A percentile compares a stretch with the other conserved stretches of the same genome.
Conservation (phyloP, 2,797 vertebrate genomes). For the Peromyscus aztecus region DNA sequence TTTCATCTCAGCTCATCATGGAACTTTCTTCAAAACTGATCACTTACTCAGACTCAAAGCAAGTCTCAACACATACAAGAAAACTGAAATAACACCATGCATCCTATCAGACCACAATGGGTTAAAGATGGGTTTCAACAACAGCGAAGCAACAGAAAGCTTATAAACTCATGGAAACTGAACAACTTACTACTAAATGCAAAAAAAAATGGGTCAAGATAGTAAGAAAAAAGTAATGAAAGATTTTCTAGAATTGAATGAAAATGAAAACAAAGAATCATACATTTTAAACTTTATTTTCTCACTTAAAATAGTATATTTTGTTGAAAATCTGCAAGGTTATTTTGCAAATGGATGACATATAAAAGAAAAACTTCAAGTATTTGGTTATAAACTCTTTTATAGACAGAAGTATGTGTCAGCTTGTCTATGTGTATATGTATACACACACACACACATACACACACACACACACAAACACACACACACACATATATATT, state of each 20-base stretch:
- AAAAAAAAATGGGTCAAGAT: not conserved
- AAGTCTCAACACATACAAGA: not conserved
- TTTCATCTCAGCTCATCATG: not conserved
- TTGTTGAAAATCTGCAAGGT: not conserved
- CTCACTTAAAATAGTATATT: not conserved
- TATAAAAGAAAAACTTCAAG: not conserved
- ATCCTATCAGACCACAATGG: not conserved
- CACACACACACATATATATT: not conserved
- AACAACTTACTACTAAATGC: not conserved
- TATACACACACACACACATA: no score
- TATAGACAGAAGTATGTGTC: not conserved
- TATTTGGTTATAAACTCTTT: not conserved
- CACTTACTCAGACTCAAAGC: not conserved
- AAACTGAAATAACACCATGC: not conserved
- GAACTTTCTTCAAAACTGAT: not conserved
- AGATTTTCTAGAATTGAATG: not conserved
- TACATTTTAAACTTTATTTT: not conserved
- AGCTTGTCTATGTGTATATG: not conserved
- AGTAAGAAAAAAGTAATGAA: not conserved
- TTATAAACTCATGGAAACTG: not conserved
- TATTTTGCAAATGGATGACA: not conserved
- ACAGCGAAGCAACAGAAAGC: not conserved
- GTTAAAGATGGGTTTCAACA: not conserved
- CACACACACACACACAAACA: no score
- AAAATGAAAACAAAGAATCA: not conserved